Percentiles rank a stretch among this genome's conserved stretches.
Conservation (phyloP, 2,113 vertebrate species). For the Notothenia coriiceps region DNA sequence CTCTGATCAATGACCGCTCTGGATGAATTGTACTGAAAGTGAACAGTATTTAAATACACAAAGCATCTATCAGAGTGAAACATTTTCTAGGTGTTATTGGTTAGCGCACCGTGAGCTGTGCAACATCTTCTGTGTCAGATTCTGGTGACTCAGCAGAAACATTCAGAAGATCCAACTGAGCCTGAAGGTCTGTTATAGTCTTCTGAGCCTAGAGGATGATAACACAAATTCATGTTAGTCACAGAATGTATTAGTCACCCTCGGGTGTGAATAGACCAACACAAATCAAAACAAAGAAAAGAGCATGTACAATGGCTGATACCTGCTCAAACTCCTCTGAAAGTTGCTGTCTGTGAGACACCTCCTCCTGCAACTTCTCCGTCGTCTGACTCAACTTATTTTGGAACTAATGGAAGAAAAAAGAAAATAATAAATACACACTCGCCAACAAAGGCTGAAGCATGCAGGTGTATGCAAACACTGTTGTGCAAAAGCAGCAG, state of each 20-base stretch:
- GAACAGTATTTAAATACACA: not conserved
- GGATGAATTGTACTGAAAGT: not conserved
- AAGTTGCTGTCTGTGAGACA: slow-evolving; percentile 83
- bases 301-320: not conserved
- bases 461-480: slow-evolving; percentile 21
- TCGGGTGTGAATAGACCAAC: not conserved
- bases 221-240: slow-evolving; percentile 8
- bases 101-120: slow-evolving; percentile 89
- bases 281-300: not conserved
- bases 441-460: not conserved
- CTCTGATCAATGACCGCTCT: not conserved
- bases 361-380: slow-evolving; percentile 82
- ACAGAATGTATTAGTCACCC: not conserved
- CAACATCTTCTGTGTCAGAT: slow-evolving; percentile 80
- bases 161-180: slow-evolving; percentile 89
- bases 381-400: slow-evolving; percentile 83
- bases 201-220: slow-evolving; percentile 84
- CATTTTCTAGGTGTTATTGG: not conserved
- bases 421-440: slow-evolving; percentile 16
- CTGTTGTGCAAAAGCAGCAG: slow-evolving; percentile 21
- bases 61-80: slow-evolving; percentile 4
- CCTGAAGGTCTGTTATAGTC: slow-evolving; percentile 84
- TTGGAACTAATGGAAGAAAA: slow-evolving; percentile 81
- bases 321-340: slow-evolving; percentile 88
- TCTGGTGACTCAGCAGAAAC: slow-evolving; percentile 68